Percentiles rank a stretch among this genome's conserved stretches.
phyloP scores from a whole-genome alignment of 2,888 invertebrate species.

The Apamea monoglypha region DNA sequence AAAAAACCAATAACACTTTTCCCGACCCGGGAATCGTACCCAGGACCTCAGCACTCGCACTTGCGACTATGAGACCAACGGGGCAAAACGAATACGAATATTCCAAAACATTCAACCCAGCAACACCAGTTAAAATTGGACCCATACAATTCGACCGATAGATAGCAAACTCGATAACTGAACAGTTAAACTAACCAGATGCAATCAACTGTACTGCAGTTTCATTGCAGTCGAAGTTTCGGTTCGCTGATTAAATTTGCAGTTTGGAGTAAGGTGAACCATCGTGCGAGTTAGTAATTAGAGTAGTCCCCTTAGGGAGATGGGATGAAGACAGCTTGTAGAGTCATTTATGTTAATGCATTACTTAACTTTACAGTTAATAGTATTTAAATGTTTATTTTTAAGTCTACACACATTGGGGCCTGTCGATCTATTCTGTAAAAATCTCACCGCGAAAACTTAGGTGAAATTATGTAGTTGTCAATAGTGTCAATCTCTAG shows the following conservation, averaged over 20 bases:
- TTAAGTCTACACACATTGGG: neutral
- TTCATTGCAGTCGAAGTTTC: constrained; percentile 75
- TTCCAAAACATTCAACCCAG: constrained; percentile 27
- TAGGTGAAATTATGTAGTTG: too few relatives aligned
- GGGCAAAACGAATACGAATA: neutral
- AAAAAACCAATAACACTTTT: too few relatives aligned
- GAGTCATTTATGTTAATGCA: constrained; percentile 38
- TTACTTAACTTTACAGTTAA: constrained; percentile 15
- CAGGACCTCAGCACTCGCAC: too few relatives aligned
- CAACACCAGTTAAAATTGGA: constrained; percentile 53
- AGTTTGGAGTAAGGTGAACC: constrained; percentile 72
- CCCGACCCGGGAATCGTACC: too few relatives aligned
- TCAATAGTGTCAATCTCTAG: too few relatives aligned
- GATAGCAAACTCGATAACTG: constrained; percentile 77
- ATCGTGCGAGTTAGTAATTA: constrained; percentile 70
- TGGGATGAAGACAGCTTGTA: constrained; percentile 51
- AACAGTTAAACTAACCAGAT: constrained; percentile 81
- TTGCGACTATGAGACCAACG: too few relatives aligned
- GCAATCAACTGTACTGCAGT: constrained; percentile 80
- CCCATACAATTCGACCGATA: constrained; percentile 63
- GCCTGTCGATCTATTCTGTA: neutral
- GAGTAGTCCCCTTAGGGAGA: constrained; percentile 52
- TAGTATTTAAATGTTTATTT: neutral
- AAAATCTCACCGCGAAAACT: too few relatives aligned
- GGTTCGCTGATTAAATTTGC: constrained; percentile 83